Evolutionary conservation across 2,797 vertebrate genomes (phyloP), one percentile per base, ranked within the genome.

Genomic region (Melanotaenia nigrans): DNA sequence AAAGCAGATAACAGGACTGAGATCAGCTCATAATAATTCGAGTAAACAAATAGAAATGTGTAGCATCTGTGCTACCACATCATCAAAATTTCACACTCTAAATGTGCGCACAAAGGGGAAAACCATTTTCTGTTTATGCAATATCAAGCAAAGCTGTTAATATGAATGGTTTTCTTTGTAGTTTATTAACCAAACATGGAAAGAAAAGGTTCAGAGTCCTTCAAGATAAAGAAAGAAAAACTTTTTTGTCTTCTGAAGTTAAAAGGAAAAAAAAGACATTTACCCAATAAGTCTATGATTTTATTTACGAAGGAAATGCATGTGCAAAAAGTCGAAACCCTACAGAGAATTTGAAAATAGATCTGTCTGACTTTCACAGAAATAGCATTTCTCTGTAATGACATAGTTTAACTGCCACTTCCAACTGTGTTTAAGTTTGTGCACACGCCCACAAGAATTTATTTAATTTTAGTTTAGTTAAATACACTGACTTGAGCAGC

Each of bases 391-490:
- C 62, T 47, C 38, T 5, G 20, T 45, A 66, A 66, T 40, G 58
- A 40, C 62, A 64, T 68, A 14, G 11, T 36, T 59, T 24, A 35
- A 20, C 57, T 68, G 42, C 45, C 28, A 42, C 40, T 42, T 16
- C 24, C 55, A 42, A 71, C n/a, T 67, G 8, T 73, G 28, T 54
- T 32, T 33, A 24, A 60, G 40, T 77, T 20, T 61, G 14, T 72
- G 32, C 61, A n/a, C 55, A 16, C 33, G n/a, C 25, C n/a, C 61
- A 4, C 61, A 58, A 40, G 51, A 5, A 63, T 73, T 62, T 20
- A 65, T 78, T 79, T 68, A 2, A 38, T 71, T 68, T 14, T 51
- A 32, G 45, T 65, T 61, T 20, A 22, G n/a, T 73, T 68, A 4
- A 56, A 54, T 77, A 77, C 49, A 49, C 16, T 18, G 62, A 53